A percentile compares a stretch with the other conserved stretches of the same genome.
phyloP scores from a whole-genome alignment of 2,888 invertebrate species.

The Dromius quadrimaculatus region DNA sequence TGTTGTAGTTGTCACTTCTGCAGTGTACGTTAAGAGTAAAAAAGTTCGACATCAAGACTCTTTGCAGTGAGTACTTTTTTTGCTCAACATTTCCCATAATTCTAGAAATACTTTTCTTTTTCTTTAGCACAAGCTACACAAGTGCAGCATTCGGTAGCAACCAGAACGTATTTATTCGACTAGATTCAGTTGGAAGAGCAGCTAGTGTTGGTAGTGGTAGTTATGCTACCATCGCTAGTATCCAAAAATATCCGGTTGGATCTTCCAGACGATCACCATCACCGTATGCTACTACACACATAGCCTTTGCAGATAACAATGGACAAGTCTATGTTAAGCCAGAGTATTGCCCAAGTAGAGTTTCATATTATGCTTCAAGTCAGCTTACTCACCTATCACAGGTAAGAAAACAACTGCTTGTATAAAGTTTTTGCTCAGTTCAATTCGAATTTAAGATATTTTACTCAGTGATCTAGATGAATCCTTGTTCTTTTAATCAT shows the following conservation, averaged over 20 bases:
- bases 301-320: slow-evolving; percentile 65
- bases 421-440: neutral
- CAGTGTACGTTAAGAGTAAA: slow-evolving; percentile 75
- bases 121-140: slow-evolving; percentile 79
- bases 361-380: slow-evolving; percentile 85
- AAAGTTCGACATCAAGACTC: slow-evolving; percentile 78
- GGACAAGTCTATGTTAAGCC: slow-evolving; percentile 72
- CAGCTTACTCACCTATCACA: slow-evolving; percentile 81
- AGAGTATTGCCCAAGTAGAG: slow-evolving; percentile 70
- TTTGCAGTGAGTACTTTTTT: slow-evolving; percentile 71
- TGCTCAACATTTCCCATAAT: neutral
- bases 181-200: slow-evolving; percentile 78
- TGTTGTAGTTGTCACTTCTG: slow-evolving; percentile 77
- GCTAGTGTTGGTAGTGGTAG: slow-evolving; percentile 83
- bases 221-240: slow-evolving; percentile 86
- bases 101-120: neutral
- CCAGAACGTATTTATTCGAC: slow-evolving; percentile 81
- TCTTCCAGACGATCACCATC: slow-evolving; percentile 71
- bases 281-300: slow-evolving; percentile 79
- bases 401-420: slow-evolving; percentile 69
- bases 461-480: too few species aligned
- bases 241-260: slow-evolving; percentile 78
- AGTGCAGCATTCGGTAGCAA: slow-evolving; percentile 81
- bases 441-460: too few species aligned
- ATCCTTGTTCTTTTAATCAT: too few species aligned